Evolutionary conservation across 2,888 invertebrate species (phyloP).

Genomic region (Nymphalis urticae): DNA sequence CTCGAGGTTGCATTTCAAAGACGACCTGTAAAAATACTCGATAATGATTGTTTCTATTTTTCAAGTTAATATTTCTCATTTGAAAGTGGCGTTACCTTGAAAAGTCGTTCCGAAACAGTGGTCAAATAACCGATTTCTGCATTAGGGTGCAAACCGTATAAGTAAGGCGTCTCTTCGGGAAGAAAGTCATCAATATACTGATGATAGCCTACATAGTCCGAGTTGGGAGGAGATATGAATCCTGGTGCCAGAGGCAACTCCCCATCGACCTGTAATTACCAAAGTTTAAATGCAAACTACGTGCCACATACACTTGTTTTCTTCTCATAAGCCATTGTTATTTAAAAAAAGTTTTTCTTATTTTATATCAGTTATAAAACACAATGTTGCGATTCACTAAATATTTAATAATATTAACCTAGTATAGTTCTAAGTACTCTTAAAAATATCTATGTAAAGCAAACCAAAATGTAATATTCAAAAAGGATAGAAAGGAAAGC

Average conservation of each 20-base stretch:
- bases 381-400: no score
- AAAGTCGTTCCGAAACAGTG: constrained; percentile 91
- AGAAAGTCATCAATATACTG: constrained; percentile 92
- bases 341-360: no score
- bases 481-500: no score
- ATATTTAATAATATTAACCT: no score
- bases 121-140: constrained; percentile 97
- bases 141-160: constrained; percentile 96
- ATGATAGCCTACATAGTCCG: constrained; percentile 93
- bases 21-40: constrained; percentile 56
- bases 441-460: no score
- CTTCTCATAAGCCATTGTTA: no score
- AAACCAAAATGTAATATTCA: no score
- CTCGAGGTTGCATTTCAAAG: constrained; percentile 94
- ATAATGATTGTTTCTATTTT: no score
- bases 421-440: no score
- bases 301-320: no score
- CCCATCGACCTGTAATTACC: constrained; percentile 85
- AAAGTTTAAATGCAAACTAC: neutral
- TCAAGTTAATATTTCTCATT: no score
- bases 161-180: constrained; percentile 92
- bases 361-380: no score
- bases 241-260: constrained; percentile 91
- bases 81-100: constrained; percentile 72
- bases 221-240: constrained; percentile 93